These are phyloP conservation scores for Macrosiphum euphorbiae DNA, from an alignment of 2,888 invertebrate genomes.

Conservation along the genomic window DNA sequence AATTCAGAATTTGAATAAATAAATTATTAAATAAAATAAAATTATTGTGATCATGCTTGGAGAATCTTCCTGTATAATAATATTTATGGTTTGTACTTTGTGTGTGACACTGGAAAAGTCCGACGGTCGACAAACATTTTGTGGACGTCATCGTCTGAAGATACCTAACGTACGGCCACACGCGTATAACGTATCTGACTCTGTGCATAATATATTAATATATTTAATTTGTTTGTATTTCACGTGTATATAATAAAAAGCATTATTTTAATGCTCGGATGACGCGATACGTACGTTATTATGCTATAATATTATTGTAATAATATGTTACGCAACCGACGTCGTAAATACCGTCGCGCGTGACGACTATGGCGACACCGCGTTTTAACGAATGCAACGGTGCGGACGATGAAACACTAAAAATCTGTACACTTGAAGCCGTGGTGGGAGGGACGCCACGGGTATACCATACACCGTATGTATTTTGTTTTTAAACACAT, in stretches of 20 bases:
- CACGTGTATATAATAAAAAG: background rate
- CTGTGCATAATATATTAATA: background rate
- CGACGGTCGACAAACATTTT: background rate
- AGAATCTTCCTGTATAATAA: background rate
- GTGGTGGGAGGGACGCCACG: background rate
- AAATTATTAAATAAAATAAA: background rate
- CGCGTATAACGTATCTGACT: background rate
- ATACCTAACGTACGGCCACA: background rate
- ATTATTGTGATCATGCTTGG: background rate
- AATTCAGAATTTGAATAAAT: background rate
- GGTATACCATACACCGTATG: background rate
- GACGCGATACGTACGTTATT: background rate
- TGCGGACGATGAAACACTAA: background rate
- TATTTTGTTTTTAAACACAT: background rate
- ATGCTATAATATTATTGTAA: background rate
- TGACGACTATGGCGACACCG: background rate
- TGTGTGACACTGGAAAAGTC: background rate
- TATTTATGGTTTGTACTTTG: background rate
- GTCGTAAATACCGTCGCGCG: background rate
- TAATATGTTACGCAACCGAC: background rate
- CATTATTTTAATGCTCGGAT: background rate
- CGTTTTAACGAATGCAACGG: background rate
- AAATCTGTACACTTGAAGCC: background rate
- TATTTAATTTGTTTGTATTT: background rate
- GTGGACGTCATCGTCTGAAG: background rate